Percentiles rank a stretch among this genome's conserved stretches.
Evolutionary conservation across 1,140 invertebrate genomes (phyloP).

Genomic region (Cephus cinctus): DNA sequence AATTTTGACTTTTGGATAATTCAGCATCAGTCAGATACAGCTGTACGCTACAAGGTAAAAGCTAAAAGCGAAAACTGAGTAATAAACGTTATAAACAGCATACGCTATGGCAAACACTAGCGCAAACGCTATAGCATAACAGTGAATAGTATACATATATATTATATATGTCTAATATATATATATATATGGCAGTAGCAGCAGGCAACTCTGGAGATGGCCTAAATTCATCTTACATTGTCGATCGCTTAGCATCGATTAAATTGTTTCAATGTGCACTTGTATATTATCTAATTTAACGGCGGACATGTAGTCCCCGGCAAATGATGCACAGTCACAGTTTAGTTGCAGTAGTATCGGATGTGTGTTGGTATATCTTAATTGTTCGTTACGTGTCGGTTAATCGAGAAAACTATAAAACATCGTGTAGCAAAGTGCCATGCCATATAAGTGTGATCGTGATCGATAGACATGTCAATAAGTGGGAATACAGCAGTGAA

Average conservation of each 20-base stretch:
- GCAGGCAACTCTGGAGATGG: constrained; percentile 58
- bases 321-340: constrained; percentile 13
- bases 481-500: no score
- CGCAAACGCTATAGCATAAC: no score
- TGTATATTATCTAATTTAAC: constrained; percentile 16
- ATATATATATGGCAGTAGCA: no score
- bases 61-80: no score
- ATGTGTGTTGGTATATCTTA: background rate
- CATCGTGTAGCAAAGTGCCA: constrained; percentile 6
- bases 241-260: constrained; percentile 44
- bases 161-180: no score
- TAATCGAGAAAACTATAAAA: constrained; percentile 2
- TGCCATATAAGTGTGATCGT: constrained; percentile 1
- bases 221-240: constrained; percentile 49
- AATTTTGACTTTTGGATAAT: no score
- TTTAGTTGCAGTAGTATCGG: constrained; percentile 5
- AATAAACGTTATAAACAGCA: no score
- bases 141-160: no score
- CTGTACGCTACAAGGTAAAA: no score
- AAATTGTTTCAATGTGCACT: constrained; percentile 30
- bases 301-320: constrained; percentile 5
- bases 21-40: no score
- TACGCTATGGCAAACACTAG: no score
- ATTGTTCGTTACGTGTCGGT: background rate
- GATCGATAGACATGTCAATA: background rate